phyloP scores from a whole-genome alignment of 2,888 invertebrate genomes.

The Diarsia brunnea region DNA sequence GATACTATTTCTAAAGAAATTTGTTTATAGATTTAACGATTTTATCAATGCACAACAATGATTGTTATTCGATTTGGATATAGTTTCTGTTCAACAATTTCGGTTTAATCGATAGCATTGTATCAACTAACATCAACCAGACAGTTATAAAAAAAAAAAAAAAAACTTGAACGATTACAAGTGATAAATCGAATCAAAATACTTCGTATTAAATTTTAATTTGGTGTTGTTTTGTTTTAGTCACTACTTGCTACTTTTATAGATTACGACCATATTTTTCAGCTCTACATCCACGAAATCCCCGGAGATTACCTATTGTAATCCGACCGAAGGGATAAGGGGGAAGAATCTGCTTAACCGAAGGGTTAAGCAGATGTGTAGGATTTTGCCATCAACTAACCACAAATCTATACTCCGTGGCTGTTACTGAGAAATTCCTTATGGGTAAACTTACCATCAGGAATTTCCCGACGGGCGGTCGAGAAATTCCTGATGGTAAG shows the following conservation, averaged over 20 bases:
- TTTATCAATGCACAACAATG: neutral
- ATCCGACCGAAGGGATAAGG: too few species aligned
- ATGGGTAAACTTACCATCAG: too few species aligned
- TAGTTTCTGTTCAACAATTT: slow-evolving; percentile 1
- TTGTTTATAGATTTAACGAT: neutral
- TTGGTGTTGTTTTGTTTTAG: neutral
- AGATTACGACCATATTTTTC: neutral
- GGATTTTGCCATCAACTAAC: too few species aligned
- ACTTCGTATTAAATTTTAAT: neutral
- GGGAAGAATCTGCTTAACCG: too few species aligned
- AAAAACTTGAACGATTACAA: neutral
- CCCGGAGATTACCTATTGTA: too few species aligned
- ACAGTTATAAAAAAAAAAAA: neutral
- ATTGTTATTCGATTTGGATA: neutral
- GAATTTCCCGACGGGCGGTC: too few species aligned
- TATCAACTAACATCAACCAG: too few species aligned
- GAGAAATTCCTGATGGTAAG: too few species aligned
- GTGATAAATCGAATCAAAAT: neutral
- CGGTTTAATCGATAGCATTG: neutral
- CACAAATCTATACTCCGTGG: too few species aligned
- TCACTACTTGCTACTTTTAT: neutral
- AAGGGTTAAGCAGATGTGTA: too few species aligned
- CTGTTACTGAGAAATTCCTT: too few species aligned
- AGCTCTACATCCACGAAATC: too few species aligned
- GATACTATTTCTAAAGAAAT: neutral